Base-by-base conservation (phyloP, 2,797 vertebrate species). In the Melanitta fusca region DNA sequence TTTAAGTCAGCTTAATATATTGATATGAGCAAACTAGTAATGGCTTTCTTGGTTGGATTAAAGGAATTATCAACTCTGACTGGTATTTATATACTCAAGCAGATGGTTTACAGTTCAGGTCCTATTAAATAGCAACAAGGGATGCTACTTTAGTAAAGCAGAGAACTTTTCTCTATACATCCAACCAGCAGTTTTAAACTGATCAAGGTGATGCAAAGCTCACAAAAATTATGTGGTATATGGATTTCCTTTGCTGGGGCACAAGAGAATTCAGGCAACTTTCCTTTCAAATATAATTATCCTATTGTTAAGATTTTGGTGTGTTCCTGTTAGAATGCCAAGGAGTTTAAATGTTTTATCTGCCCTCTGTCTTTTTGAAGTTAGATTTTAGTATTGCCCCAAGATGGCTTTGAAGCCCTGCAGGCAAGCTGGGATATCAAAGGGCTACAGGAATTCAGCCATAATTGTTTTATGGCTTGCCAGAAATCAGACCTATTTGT, bases 391-490 rank as follows among this genome's bases (percentile, higher is more conserved):
- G 94, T 14, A 30, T 89, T 96, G 89, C 65, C 78, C 32, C 91
- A 91, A 93, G 85, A 95, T 91, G 82, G 93, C 98, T 98, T 98
- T 97, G 97, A 97, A 98, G 97, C 90, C 89, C 84, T 89, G 70
- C 90, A 95, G 97, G 96, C 96, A 96, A 95, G 97, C 96, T 97
- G 96, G 94, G 78, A 97, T 98, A 98, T 98, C 95, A 98, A 99
- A 98, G 98, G 91, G 91, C 97, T 96, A 91, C 97, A 98, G 98
- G 98, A 99, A 98, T 98, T 98, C 97, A 93, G 97, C 89, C 88
- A 93, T 99, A 98, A 99, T 99, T 98, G 98, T 98, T 99, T 99
- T 99, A 99, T 98, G 97, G 97, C 98, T 98, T 98, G 97, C 97
- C 98, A 98, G 98, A 98, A 98, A 98, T 98, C 97, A 98, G 98